Conservation (phyloP, 2,797 vertebrate genomes). For the Eulemur rubriventer region DNA sequence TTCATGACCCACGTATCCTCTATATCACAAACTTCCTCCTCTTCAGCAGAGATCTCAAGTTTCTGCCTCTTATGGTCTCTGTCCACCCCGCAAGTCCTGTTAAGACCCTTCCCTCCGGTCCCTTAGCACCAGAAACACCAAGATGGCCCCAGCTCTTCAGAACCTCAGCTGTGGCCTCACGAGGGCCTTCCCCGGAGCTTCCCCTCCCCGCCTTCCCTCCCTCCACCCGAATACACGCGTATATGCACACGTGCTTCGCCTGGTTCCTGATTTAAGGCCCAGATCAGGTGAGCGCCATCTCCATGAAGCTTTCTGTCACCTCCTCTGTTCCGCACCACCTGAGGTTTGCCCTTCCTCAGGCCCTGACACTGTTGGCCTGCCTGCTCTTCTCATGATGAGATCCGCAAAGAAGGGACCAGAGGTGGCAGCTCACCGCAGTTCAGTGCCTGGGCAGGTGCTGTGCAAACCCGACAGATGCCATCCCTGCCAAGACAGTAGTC, state of each 20-base stretch:
- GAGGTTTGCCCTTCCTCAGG: fast-evolving
- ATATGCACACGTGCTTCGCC: too few relatives aligned
- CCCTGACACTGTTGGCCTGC: neutral
- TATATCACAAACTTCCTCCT: neutral
- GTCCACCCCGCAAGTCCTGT: fast-evolving
- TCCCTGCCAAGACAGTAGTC: fast-evolving
- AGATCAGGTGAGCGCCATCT: neutral
- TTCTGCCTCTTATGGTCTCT: fast-evolving
- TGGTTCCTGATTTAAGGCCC: neutral
- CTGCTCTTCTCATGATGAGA: neutral
- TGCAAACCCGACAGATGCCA: fast-evolving
- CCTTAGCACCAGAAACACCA: fast-evolving
- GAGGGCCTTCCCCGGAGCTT: neutral
- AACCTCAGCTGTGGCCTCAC: neutral
- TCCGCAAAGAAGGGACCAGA: too few relatives aligned
- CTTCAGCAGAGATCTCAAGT: neutral
- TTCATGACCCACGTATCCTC: neutral
- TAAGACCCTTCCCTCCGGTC: fast-evolving
- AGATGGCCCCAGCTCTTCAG: fast-evolving
- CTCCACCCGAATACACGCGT: neutral
- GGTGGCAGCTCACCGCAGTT: fast-evolving
- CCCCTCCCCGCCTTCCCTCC: fast-evolving
- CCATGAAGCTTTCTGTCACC: too few relatives aligned
- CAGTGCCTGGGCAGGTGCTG: neutral
- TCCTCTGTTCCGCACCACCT: neutral